Conservation (phyloP, 1,140 invertebrate genomes). For the Pristionchus pacificus region DNA sequence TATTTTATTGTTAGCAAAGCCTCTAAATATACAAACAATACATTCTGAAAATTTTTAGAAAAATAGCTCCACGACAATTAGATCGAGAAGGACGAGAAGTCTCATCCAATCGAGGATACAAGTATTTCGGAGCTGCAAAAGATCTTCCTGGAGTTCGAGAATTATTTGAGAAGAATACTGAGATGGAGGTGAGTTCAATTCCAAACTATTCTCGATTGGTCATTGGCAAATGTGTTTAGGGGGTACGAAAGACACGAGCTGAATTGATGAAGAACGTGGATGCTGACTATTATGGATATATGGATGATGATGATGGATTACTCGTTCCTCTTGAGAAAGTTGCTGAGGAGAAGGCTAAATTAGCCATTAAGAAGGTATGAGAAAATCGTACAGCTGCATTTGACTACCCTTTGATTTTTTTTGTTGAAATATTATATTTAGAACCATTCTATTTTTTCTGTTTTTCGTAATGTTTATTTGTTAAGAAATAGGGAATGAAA, state of each 20-base stretch:
- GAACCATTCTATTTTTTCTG: no score
- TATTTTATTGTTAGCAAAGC: constrained; percentile 11
- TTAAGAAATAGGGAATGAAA: no score
- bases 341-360: constrained; percentile 45
- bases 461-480: no score
- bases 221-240: constrained; percentile 69
- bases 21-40: constrained; percentile 5
- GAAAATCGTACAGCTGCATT: constrained; percentile 40
- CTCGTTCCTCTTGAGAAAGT: constrained; percentile 77
- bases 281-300: constrained; percentile 86
- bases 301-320: constrained; percentile 95
- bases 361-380: constrained; percentile 34
- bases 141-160: constrained; percentile 95
- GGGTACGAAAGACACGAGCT: constrained; percentile 79
- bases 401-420: constrained; percentile 42
- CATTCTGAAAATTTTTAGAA: constrained; percentile 28
- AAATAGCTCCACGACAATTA: constrained; percentile 48
- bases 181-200: constrained; percentile 62
- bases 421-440: no score
- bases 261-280: constrained; percentile 87
- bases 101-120: constrained; percentile 93
- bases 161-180: constrained; percentile 77
- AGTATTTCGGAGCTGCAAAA: constrained; percentile 98
- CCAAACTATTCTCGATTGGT: no score
- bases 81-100: constrained; percentile 73